Evolutionary conservation across 2,888 invertebrate species (phyloP).

Genomic region (Rosalia funebris): DNA sequence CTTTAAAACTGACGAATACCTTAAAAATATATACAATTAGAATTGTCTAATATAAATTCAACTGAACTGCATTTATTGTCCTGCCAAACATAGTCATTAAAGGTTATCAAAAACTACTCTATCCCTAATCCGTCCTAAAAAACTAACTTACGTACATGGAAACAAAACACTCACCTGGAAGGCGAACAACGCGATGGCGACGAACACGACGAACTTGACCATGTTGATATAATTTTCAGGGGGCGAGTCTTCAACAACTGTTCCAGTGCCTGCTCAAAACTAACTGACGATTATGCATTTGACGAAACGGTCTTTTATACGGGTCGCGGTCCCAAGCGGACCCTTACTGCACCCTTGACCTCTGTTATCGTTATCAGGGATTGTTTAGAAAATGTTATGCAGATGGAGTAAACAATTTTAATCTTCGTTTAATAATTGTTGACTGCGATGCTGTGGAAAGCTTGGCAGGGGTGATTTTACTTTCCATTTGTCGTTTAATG

Average conservation of each 20-base stretch:
- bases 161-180: constrained; percentile 46
- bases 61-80: too few relatives aligned
- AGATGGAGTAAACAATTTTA: constrained; percentile 11
- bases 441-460: constrained; percentile 5
- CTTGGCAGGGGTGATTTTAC: neutral
- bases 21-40: too few relatives aligned
- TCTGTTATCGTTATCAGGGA: constrained; percentile 28
- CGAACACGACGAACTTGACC: constrained; percentile 44
- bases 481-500: neutral
- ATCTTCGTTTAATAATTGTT: constrained; percentile 11
- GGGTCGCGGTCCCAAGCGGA: constrained; percentile 1
- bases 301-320: constrained; percentile 27
- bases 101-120: too few relatives aligned
- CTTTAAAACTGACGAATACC: too few relatives aligned
- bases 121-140: too few relatives aligned
- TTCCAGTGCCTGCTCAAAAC: constrained; percentile 13
- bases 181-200: constrained; percentile 45
- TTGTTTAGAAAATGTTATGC: neutral
- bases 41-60: too few relatives aligned
- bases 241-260: neutral
- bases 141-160: too few relatives aligned
- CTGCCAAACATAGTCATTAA: too few relatives aligned
- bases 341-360: constrained; percentile 28
- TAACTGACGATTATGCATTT: constrained; percentile 21
- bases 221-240: constrained; percentile 37